These are phyloP conservation scores for Caradrina kadenii DNA, from an alignment of 2,888 invertebrate species.

Conservation along the genomic window DNA sequence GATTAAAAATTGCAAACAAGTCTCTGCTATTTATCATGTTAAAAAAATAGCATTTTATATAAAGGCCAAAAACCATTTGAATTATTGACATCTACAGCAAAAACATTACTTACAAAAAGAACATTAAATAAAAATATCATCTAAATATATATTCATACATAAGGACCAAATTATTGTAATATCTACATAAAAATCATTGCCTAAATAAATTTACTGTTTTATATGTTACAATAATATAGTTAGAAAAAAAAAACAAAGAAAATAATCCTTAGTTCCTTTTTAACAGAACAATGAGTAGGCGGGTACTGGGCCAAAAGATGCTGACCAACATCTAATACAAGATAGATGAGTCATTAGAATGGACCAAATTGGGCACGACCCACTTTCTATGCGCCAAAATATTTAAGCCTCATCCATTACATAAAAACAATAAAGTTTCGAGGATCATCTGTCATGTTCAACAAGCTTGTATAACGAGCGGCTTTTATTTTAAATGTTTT, in stretches of 20 bases:
- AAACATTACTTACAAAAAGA: background rate
- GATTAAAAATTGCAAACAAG: background rate
- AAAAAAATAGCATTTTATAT: background rate
- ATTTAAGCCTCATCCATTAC: conserved; percentile 40
- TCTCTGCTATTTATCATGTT: background rate
- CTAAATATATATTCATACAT: background rate
- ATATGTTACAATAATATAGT: background rate
- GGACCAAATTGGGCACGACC: conserved; percentile 47
- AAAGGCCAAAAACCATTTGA: background rate
- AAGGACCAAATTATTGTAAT: background rate
- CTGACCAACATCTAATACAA: conserved; percentile 40
- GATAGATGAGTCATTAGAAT: conserved; percentile 35
- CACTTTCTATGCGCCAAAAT: conserved; percentile 56
- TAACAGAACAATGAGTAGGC: conserved; percentile 27
- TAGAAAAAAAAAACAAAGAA: background rate
- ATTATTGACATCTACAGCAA: background rate
- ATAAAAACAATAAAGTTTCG: conserved; percentile 51
- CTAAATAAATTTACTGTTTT: no score
- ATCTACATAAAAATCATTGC: background rate
- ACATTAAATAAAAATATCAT: background rate
- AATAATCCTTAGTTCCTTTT: background rate
- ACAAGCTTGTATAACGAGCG: conserved; percentile 24
- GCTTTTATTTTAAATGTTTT: background rate
- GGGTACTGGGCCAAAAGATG: conserved; percentile 28
- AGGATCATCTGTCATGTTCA: conserved; percentile 54